Evolutionary conservation across 2,888 invertebrate species (phyloP).

Genomic region (Metacarcinus magister): DNA sequence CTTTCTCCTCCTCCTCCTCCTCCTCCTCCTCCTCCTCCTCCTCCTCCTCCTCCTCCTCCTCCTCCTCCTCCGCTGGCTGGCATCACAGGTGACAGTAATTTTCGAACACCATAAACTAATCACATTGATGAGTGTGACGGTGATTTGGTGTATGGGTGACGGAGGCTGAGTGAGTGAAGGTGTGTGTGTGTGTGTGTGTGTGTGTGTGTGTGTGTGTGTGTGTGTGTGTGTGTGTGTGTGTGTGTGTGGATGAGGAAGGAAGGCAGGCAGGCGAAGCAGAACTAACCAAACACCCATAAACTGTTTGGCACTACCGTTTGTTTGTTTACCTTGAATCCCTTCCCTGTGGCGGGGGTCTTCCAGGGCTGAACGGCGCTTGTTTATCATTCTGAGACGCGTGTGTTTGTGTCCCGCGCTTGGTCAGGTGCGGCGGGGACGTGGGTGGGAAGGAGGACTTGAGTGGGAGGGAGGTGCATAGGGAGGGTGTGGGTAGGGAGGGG

Average conservation of each 20-base stretch:
- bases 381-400: no score
- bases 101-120: no score
- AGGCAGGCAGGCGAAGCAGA: no score
- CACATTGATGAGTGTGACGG: no score
- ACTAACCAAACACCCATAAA: no score
- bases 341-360: no score
- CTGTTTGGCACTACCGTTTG: no score
- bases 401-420: neutral
- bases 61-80: neutral
- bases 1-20: neutral
- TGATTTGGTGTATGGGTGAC: neutral
- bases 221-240: no score
- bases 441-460: neutral
- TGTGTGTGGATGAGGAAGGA: no score
- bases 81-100: no score
- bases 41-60: neutral
- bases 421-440: neutral
- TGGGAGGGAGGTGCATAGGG: neutral
- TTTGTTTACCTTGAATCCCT: no score
- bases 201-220: neutral
- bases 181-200: neutral
- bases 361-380: no score
- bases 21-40: conserved; percentile 10
- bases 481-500: neutral
- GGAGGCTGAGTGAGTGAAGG: neutral